Conservation (phyloP, 2,888 invertebrate genomes). For the Meloe dianella region DNA sequence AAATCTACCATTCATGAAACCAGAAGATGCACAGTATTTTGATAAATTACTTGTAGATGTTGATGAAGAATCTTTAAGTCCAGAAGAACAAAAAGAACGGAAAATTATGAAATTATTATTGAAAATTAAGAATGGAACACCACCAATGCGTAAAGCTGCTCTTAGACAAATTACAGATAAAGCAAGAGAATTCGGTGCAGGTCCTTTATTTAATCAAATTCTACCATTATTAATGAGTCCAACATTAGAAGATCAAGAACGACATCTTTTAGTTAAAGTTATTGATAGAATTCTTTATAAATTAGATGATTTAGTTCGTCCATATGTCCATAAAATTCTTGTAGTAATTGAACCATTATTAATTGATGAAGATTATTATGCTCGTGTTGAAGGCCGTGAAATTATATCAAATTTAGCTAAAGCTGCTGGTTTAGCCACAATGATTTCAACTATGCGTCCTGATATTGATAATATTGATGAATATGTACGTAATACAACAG, state of each 20-base stretch:
- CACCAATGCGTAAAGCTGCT: constrained; percentile 98
- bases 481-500: constrained; percentile 99
- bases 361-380: constrained; percentile 99
- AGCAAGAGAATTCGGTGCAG: constrained; percentile 97
- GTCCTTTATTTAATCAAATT: constrained; percentile 98
- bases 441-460: constrained; percentile 99
- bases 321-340: constrained; percentile 99
- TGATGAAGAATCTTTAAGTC: constrained; percentile 92
- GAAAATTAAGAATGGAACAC: constrained; percentile 99
- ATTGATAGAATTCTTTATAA: constrained; percentile 99
- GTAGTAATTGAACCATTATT: constrained; percentile 98
- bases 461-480: constrained; percentile 99
- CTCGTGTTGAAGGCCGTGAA: constrained; percentile 98
- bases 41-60: constrained; percentile 98
- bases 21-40: constrained; percentile 99
- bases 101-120: constrained; percentile 98
- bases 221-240: constrained; percentile 99
- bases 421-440: constrained; percentile 98
- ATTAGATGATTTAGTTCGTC: constrained; percentile 96
- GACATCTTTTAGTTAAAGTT: constrained; percentile 97
- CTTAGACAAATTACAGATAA: constrained; percentile 98
- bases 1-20: constrained; percentile 98
- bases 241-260: constrained; percentile 98
- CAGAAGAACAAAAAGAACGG: constrained; percentile 97
- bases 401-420: constrained; percentile 99